Evolutionary conservation across 1,140 invertebrate genomes (phyloP), one percentile per base, ranked within the genome.

Genomic region (Lepidurus arcticus): DNA sequence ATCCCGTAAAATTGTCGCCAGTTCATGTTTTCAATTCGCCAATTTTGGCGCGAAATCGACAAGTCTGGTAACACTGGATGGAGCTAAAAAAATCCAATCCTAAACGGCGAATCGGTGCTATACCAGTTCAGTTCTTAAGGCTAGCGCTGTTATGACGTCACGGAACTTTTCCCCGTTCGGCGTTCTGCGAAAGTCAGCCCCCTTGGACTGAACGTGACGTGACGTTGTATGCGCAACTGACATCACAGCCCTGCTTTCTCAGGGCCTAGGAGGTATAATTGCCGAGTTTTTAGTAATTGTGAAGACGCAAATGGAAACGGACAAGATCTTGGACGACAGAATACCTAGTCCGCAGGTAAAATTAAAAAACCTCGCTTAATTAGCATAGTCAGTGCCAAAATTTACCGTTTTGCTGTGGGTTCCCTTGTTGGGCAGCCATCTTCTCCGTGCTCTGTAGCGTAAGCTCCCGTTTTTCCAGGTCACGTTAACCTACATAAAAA

Each of bases 271-370:
- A 65, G 53, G 45, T 13, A 65, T 65, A 65, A 65, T 21, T 65
- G 16, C 16, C 53, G 4, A 65, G 6, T 65, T 65, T 65, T 65
- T 16, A 7, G 6, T 65, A 16, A n/a, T 16, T 65, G 53, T 65
- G 53, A 65, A 65, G 16, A n/a, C 21, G 53, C 21, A 65, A 65
- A 90, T 90, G 89, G 89, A 90, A 87, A 90, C 88, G 81, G 89
- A 90, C 85, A 89, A 89, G 85, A 86, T 87, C 79, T 87, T 88
- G 83, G 88, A 89, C 83, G 89, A 90, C 83, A 85, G 87, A 80
- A 88, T 87, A 82, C 86, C 85, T 78, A 88, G 87, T 85, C 85
- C 86, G 80, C 88, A 89, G 88, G 89, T 89, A 84, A 83, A 80
- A 82, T 74, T 43, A 8, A 76, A 42, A 7, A 11, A 10, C 0